Percentiles rank a stretch among this genome's conserved stretches.
Conservation (phyloP, 2,888 invertebrate genomes). For the Chorisops tibialis region DNA sequence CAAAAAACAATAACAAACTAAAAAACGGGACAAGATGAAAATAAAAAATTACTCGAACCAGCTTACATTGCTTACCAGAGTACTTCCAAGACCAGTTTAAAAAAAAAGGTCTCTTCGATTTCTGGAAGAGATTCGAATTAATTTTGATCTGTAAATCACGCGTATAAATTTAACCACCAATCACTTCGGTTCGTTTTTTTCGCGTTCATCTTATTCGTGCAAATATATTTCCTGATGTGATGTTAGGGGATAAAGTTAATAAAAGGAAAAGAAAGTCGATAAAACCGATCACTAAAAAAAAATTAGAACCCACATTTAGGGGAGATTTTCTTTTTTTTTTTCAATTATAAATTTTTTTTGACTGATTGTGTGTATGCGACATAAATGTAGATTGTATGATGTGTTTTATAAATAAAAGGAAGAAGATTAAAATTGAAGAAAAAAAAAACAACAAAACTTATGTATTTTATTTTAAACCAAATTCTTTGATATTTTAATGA, state of each 20-base stretch:
- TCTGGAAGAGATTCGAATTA: conserved; percentile 21
- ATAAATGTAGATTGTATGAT: conserved; percentile 28
- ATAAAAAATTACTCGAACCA: background rate
- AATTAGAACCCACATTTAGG: background rate
- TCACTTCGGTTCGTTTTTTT: background rate
- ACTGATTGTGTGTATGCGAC: conserved; percentile 29
- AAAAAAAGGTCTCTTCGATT: conserved; percentile 20
- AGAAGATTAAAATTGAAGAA: background rate
- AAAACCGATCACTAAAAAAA: background rate
- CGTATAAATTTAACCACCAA: background rate
- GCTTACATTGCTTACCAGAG: background rate
- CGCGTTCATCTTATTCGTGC: no score
- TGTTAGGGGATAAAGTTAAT: background rate
- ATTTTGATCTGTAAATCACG: background rate
- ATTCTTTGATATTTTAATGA: no score
- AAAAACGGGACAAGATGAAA: background rate
- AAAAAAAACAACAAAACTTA: no score
- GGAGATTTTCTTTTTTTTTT: background rate
- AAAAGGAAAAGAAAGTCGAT: background rate
- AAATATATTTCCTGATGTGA: background rate
- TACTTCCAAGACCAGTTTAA: conserved; percentile 1
- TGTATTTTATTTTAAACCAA: no score
- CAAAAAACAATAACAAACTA: background rate
- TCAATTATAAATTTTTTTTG: conserved; percentile 23
- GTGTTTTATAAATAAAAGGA: conserved; percentile 31